Evolutionary conservation across 2,113 vertebrate species (phyloP).

Genomic region (Strix aluco): DNA sequence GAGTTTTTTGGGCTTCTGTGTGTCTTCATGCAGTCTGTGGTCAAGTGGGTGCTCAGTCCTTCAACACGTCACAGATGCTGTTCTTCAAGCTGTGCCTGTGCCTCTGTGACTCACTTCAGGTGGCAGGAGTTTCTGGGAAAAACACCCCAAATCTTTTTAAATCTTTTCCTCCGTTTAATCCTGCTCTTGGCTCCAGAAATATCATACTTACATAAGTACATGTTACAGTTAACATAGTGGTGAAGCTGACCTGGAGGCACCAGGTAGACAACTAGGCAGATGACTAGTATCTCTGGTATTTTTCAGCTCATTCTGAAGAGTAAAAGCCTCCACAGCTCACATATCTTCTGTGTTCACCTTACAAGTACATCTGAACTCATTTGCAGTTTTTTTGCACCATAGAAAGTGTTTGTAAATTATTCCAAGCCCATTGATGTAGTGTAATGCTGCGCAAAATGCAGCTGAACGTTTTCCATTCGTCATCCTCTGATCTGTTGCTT

Average conservation of each 20-base stretch:
- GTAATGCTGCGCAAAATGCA: rapidly evolving
- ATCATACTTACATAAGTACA: rapidly evolving
- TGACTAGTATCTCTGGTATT: neutral
- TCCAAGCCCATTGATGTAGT: neutral
- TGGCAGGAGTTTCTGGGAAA: neutral
- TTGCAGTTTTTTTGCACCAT: neutral
- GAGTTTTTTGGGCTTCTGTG: neutral
- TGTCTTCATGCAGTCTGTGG: neutral
- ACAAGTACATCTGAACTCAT: rapidly evolving
- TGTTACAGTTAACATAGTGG: rapidly evolving
- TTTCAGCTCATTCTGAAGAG: neutral
- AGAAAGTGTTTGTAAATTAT: neutral
- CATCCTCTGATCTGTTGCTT: neutral
- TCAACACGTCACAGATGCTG: neutral
- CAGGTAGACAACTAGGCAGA: neutral
- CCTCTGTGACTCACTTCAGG: rapidly evolving
- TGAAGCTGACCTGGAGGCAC: neutral
- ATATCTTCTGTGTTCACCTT: neutral
- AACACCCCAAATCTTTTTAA: neutral
- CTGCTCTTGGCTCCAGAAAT: neutral
- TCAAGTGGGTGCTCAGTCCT: neutral
- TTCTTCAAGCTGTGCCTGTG: neutral
- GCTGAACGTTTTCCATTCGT: rapidly evolving
- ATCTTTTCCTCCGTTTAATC: neutral
- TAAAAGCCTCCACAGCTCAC: neutral